A percentile compares a stretch with the other conserved stretches of the same genome.
phyloP scores from a whole-genome alignment of 2,797 vertebrate species.

The Gymnothorax javanicus region DNA sequence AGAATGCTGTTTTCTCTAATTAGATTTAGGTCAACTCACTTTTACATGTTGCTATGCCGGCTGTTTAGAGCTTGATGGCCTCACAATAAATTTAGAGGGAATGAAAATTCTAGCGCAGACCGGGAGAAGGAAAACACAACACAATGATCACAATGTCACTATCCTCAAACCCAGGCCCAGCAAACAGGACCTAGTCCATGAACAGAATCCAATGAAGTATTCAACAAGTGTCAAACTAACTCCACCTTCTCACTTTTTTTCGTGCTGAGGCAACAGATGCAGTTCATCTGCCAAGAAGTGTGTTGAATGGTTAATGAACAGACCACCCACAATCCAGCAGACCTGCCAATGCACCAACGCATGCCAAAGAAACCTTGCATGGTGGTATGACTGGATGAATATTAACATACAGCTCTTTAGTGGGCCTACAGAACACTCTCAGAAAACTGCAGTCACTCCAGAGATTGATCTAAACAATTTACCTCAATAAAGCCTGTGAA shows the following conservation, averaged over 20 bases:
- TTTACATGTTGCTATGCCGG: conserved; percentile 22
- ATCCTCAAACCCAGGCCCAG: neutral
- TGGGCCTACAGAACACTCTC: conserved; percentile 23
- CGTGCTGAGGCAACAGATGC: conserved; percentile 32
- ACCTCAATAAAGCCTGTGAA: neutral
- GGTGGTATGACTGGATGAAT: conserved; percentile 34
- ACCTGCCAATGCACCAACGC: conserved; percentile 33
- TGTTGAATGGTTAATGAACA: conserved; percentile 41
- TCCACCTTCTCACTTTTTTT: conserved; percentile 40
- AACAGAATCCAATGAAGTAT: conserved; percentile 33
- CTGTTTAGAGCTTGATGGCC: conserved; percentile 29
- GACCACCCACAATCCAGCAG: conserved; percentile 41
- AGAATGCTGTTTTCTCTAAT: conserved; percentile 24
- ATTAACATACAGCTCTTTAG: conserved; percentile 27
- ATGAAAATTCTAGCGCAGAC: conserved; percentile 25
- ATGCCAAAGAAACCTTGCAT: conserved; percentile 28
- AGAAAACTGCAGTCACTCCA: conserved; percentile 15
- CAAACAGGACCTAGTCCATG: conserved; percentile 34
- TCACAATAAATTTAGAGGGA: conserved; percentile 29
- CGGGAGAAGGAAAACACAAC: conserved; percentile 26
- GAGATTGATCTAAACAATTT: conserved; percentile 4
- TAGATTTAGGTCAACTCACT: conserved; percentile 29
- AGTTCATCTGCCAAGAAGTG: conserved; percentile 37
- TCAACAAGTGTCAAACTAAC: conserved; percentile 35
- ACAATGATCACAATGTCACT: conserved; percentile 20